Base-by-base conservation (phyloP, 1,140 invertebrate genomes). In the Delia radicum region DNA sequence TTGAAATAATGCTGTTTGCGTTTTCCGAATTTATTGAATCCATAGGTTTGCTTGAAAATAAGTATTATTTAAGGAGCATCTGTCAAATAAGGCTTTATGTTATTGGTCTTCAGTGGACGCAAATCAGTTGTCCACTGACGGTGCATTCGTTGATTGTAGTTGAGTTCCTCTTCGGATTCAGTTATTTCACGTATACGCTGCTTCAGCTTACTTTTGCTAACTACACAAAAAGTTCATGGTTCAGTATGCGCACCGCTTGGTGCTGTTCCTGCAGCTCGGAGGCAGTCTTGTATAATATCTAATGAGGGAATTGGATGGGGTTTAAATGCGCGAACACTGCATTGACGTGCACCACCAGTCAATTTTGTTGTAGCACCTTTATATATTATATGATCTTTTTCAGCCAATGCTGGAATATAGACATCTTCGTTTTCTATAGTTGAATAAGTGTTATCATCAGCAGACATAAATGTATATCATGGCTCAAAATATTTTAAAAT, bases 181-280 rank as follows among this genome's bases (percentile, higher is more conserved):
- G 97, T 91, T 33, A 97, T 94, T 65, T 90, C 87, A 62, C 94
- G 88, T 42, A 97, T 91, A 79, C 91, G 85, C 65, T 87, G 79
- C 87, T 97, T 97, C 0, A 92, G 82, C 12, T 89, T 85, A 0
- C 81, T 74, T 75, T 93, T 91, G n/a, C 88, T 87, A 1, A 86
- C 62, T 6, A 85, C 90, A 26, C 95, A 94, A 84, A 93, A 97
- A 2, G 93, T 96, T 96, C 96, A 98, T 3, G 96, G 96, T 87
- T 98, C 95, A 0, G 95, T 96, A 83, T 98, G 95, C 0, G 95
- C 95, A 8, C 96, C 96, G 82, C 94, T 96, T 24, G 96, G 96
- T 8, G 94, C 88, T 6, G 95, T 97, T 15, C 95, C 95, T 81
- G 94, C 95, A 24, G 94, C 91, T 82, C 88, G 91, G 62, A 97